Conservation (phyloP, 1,140 invertebrate species). For the Sitobion miscanthi region DNA sequence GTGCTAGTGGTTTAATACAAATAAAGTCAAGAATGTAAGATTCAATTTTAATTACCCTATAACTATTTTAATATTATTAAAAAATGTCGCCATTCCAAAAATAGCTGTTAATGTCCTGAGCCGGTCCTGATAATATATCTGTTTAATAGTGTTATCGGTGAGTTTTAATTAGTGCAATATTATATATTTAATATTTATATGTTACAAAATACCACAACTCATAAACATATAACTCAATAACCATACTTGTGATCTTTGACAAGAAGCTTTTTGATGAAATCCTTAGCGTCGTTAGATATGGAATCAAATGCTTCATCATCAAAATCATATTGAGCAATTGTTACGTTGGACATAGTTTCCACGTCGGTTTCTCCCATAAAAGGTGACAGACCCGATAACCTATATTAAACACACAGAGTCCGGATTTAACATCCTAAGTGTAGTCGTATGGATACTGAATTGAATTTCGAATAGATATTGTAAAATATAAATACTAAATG, state of each 20-base stretch:
- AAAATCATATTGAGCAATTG: slow-evolving; percentile 93
- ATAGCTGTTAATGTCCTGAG: not conserved
- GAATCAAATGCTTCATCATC: slow-evolving; percentile 92
- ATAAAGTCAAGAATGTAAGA: not conserved
- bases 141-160: slow-evolving; percentile 5
- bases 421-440: not conserved
- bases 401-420: slow-evolving; percentile 63
- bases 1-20: not conserved
- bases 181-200: not conserved
- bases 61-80: no score
- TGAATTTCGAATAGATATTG: not conserved
- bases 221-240: not conserved
- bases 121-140: not conserved
- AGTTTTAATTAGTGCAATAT: slow-evolving; percentile 46
- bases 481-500: not conserved
- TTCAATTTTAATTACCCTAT: not conserved
- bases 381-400: slow-evolving; percentile 94
- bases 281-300: slow-evolving; percentile 89
- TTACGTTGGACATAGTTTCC: slow-evolving; percentile 97
- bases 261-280: slow-evolving; percentile 87
- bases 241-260: slow-evolving; percentile 91
- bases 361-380: slow-evolving; percentile 98
- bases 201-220: not conserved
- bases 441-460: not conserved
- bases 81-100: not conserved